phyloP scores from a whole-genome alignment of 2,113 vertebrate genomes.

The Takifugu flavidus region DNA sequence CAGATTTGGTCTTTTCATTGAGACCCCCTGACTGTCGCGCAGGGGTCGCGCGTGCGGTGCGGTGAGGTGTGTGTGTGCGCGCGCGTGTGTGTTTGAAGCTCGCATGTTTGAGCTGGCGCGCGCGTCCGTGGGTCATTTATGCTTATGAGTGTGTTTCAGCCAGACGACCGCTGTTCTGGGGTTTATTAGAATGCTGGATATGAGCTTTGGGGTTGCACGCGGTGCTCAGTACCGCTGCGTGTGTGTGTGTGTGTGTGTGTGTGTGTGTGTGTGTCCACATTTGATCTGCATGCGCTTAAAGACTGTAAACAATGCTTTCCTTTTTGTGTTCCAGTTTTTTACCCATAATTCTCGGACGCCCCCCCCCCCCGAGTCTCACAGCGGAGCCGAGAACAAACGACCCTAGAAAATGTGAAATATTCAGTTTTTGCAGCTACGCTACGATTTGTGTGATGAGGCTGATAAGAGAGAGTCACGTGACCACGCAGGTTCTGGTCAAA shows the following conservation, averaged over 20 bases:
- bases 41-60: slow-evolving; percentile 62
- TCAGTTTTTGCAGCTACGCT: no score
- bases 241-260: slow-evolving; percentile 8
- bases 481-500: no score
- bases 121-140: slow-evolving; percentile 53
- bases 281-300: slow-evolving; percentile 29
- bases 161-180: slow-evolving; percentile 64
- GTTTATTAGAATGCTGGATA: slow-evolving; percentile 73
- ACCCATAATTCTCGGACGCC: no score
- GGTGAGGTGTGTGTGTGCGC: slow-evolving; percentile 39
- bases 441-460: no score
- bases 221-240: slow-evolving; percentile 50
- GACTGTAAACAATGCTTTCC: slow-evolving; percentile 22
- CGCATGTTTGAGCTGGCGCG: slow-evolving; percentile 23
- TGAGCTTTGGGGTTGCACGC: slow-evolving; percentile 57
- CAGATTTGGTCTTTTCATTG: slow-evolving; percentile 68
- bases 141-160: slow-evolving; percentile 46
- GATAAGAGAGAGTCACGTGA: no score
- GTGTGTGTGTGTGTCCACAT: slow-evolving; percentile 8
- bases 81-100: slow-evolving; percentile 48
- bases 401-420: no score
- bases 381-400: no score
- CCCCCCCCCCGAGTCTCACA: no score
- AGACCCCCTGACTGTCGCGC: slow-evolving; percentile 62
- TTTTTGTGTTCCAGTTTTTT: slow-evolving; percentile 1